Conservation (phyloP, 1,140 invertebrate genomes). For the Papilio dardanus region DNA sequence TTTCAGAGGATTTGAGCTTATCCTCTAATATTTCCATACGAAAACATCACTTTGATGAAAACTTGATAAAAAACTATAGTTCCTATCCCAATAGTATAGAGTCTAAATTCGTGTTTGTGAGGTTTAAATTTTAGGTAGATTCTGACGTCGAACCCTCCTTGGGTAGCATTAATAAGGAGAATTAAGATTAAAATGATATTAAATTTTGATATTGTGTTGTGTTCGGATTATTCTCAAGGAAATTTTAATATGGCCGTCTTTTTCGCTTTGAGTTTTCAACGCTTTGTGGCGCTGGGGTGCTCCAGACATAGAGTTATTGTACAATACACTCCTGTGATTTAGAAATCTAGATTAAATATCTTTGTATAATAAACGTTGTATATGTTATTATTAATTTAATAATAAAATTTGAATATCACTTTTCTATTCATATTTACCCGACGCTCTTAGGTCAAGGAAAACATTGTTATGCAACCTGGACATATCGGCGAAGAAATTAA, state of each 20-base stretch:
- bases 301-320: not conserved
- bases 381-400: too few relatives aligned
- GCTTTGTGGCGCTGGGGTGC: slow-evolving; percentile 47
- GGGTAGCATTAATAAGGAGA: slow-evolving; percentile 78
- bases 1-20: slow-evolving; percentile 59
- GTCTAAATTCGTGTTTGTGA: slow-evolving; percentile 35
- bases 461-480: too few relatives aligned
- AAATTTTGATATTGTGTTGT: slow-evolving; percentile 82
- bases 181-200: slow-evolving; percentile 82
- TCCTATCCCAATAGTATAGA: slow-evolving; percentile 27
- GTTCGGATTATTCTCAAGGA: slow-evolving; percentile 79
- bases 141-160: slow-evolving; percentile 62
- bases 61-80: slow-evolving; percentile 30
- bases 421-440: too few relatives aligned
- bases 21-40: slow-evolving; percentile 51
- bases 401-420: too few relatives aligned
- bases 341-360: not conserved
- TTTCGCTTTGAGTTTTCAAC: slow-evolving; percentile 55
- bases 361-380: not conserved
- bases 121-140: slow-evolving; percentile 43
- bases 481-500: too few relatives aligned
- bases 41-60: slow-evolving; percentile 15
- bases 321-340: not conserved
- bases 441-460: too few relatives aligned
- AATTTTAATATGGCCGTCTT: slow-evolving; percentile 79